These are phyloP conservation scores for Bombus pyrosoma DNA, from an alignment of 1,140 invertebrate genomes.

Conservation along the genomic window DNA sequence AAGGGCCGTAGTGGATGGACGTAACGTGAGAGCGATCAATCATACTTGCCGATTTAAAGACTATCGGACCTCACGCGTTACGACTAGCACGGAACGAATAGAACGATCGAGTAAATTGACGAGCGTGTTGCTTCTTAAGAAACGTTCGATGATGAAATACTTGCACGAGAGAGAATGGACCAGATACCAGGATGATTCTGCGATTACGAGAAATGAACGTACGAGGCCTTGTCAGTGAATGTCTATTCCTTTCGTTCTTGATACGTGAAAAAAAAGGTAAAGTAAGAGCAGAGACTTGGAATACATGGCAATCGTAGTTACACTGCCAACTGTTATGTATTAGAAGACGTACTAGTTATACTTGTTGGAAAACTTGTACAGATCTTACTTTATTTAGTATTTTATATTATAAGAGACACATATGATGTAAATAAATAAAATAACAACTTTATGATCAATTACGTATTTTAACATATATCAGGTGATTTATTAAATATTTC, in stretches of 20 bases:
- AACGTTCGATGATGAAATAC: conserved; percentile 66
- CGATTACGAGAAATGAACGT: conserved; percentile 50
- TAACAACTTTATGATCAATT: too few relatives aligned
- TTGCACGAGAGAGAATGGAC: conserved; percentile 44
- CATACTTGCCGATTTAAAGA: conserved; percentile 57
- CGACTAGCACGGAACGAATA: not conserved
- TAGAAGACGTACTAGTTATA: too few relatives aligned
- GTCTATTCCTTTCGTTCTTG: not conserved
- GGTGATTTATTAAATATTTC: too few relatives aligned
- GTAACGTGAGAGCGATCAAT: conserved; percentile 63
- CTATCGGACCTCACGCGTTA: not conserved
- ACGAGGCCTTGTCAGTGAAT: conserved; percentile 20
- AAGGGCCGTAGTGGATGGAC: conserved; percentile 55
- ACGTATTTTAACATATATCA: too few relatives aligned
- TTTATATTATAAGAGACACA: too few relatives aligned
- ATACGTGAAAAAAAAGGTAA: not conserved
- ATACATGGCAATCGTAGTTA: not conserved
- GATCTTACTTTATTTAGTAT: too few relatives aligned
- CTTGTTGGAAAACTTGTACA: too few relatives aligned
- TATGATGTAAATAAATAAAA: too few relatives aligned
- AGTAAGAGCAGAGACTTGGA: not conserved
- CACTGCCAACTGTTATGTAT: too few relatives aligned
- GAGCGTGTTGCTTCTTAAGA: conserved; percentile 48
- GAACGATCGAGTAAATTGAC: conserved; percentile 47
- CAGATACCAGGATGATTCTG: conserved; percentile 49